Evolutionary conservation across 2,113 vertebrate genomes (phyloP).

Genomic region (Gopherus flavomarginatus): DNA sequence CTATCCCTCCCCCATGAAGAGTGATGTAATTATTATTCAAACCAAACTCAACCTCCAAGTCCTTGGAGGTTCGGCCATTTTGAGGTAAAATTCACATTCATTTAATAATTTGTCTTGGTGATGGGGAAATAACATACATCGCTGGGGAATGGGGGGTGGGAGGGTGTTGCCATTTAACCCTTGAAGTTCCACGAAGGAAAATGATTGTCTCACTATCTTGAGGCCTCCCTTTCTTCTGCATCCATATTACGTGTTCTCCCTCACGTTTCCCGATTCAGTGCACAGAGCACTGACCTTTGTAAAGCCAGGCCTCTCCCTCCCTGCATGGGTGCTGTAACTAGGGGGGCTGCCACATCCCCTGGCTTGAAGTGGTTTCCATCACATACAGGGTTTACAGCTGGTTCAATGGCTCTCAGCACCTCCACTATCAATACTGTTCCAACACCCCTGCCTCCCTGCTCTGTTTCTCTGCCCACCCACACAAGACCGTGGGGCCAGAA

Average conservation of each 20-base stretch:
- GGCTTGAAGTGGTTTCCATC: no score
- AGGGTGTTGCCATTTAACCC: neutral
- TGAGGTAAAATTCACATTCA: neutral
- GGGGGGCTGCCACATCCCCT: no score
- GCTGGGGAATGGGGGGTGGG: neutral
- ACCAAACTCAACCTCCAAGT: neutral
- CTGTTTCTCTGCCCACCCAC: neutral
- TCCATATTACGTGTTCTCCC: neutral
- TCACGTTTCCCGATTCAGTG: neutral
- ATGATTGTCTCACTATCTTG: neutral
- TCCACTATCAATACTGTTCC: no score
- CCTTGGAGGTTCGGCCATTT: neutral
- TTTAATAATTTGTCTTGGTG: neutral
- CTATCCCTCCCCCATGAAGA: no score
- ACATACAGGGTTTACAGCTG: no score
- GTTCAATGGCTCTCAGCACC: no score
- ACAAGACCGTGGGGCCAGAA: neutral
- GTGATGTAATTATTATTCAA: neutral
- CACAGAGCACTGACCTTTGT: neutral
- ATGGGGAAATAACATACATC: neutral
- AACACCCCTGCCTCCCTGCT: neutral
- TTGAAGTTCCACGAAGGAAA: neutral
- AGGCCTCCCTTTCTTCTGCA: neutral
- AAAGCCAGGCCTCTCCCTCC: neutral
- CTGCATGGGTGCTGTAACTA: no score